Evolutionary conservation across 2,797 vertebrate genomes (phyloP), one percentile per base, ranked within the genome.

Genomic region (Synaphobranchus kaupii): DNA sequence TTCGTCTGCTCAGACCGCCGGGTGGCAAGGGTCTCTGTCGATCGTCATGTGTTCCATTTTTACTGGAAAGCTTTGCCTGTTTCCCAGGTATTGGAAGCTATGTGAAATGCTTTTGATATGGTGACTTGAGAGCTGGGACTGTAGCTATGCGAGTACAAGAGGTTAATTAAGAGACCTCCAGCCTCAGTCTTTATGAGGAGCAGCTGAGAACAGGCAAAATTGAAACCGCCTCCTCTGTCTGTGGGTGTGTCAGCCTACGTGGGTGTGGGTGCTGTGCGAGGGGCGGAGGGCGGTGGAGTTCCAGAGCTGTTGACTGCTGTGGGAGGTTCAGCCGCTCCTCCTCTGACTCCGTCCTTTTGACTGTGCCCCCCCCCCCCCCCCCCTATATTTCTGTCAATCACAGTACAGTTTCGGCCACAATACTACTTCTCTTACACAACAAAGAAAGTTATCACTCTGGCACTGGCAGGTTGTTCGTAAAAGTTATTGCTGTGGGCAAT

Each of bases 401-500:
- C 71, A 76, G 71, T 76, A 17, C 71, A 17, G 31, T 48, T 12
- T 80, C 17, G 12, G 39, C 25, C 76, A 80, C 44, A 80, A n/a
- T 48, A n/a, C 76, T 48, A 1, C 39, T 47, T 48, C 76, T 80
- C 7, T 80, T 44, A 47, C 76, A 25, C 17, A 80, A 80, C 22
- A 8, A 80, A 8, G 44, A 48, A 4, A 20, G 71, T 44, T 76
- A 44, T 39, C 44, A 34, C 71, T 44, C 71, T 44, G 71, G 44
- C 71, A 39, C 71, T 76, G 71, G 3, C 15, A 8, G 20, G 71
- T 44, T 44, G 31, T 76, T 44, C 4, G 66, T 71, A 34, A 34
- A 34, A 71, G 31, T 76, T 76, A 76, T 76, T 44, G 71, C 71
- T 76, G 15, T 44, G 71, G 71, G 71, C 71, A 71, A 71, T 71